Base-by-base conservation (phyloP, 2,888 invertebrate genomes). In the Lottia gigantea region DNA sequence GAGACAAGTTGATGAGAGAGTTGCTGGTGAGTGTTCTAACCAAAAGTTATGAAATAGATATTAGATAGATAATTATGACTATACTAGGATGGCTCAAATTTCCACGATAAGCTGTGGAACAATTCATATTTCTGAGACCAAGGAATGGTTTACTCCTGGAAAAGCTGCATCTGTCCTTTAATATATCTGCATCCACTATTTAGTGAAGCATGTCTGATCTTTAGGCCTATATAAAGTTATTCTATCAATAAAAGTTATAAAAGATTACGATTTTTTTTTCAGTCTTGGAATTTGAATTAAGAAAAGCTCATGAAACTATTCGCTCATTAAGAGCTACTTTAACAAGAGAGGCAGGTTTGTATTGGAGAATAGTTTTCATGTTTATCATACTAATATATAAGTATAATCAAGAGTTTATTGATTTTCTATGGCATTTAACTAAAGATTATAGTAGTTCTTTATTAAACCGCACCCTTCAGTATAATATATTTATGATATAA, bases 281-380 rank as follows among this genome's bases (percentile, higher is more conserved):
- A 88, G 93, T 95, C 15, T 89, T 96, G 26, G 95, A 95, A 88
- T 95, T 95, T 91, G 95, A 95, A 86, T 88, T 95, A 23, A 90
- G 95, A 67, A 95, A 95, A 88, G 95, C 95, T 0, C 92, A 92
- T 80, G 95, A 95, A 88, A 95, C 94, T 14, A 95, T 95, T 62
- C 93, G 93, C 86, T 92, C 94, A 19, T 89, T 95, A 64, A 90
- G 95, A 83, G 93, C 94, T 25, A 94, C 95, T 88, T 91, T 95
- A 31, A 95, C 95, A 67, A 84, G 84, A 70, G 88, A 88, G 73
- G 86, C 90, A 78, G 88, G 88, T 87, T 75, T 40, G 40, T 40
- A 40, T 6, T 40, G 7, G 8, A 40, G 40, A 40, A 40, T 11
- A 40, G 11, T 40, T 31, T 31, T n/a, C 31, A 6, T 31, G 31